Evolutionary conservation across 1,140 invertebrate species (phyloP).

Genomic region (Sycobia sp.): DNA sequence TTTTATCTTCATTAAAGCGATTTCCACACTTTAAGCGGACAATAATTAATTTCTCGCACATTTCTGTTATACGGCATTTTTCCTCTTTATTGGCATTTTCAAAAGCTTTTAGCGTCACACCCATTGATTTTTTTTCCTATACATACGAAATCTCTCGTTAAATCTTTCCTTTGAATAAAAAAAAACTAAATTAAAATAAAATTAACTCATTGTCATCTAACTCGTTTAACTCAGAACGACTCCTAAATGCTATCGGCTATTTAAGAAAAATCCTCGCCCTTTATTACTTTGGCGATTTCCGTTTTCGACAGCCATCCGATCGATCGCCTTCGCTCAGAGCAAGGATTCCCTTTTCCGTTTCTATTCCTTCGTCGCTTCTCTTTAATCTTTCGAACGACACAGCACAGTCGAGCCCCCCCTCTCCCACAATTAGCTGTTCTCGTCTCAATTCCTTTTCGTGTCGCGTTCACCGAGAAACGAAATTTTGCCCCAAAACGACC

Average conservation of each 20-base stretch:
- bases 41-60: constrained; percentile 16
- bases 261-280: constrained; percentile 7
- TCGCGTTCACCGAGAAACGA: constrained; percentile 5
- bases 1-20: background rate
- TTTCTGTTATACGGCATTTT: too few species aligned
- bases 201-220: constrained; percentile 17
- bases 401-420: too few species aligned
- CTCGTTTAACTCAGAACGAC: background rate
- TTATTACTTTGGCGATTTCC: too few species aligned
- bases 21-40: background rate
- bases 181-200: constrained; percentile 3
- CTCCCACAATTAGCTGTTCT: too few species aligned
- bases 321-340: background rate
- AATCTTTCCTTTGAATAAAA: too few species aligned
- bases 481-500: constrained; percentile 9
- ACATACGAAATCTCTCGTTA: background rate
- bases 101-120: too few species aligned
- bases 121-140: too few species aligned
- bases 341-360: constrained; percentile 30
- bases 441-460: constrained; percentile 2
- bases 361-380: background rate
- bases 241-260: too few species aligned
- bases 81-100: too few species aligned
- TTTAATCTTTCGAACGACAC: too few species aligned
- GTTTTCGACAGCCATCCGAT: background rate